Evolutionary conservation across 2,888 invertebrate genomes (phyloP).

Genomic region (Mythimna loreyi): DNA sequence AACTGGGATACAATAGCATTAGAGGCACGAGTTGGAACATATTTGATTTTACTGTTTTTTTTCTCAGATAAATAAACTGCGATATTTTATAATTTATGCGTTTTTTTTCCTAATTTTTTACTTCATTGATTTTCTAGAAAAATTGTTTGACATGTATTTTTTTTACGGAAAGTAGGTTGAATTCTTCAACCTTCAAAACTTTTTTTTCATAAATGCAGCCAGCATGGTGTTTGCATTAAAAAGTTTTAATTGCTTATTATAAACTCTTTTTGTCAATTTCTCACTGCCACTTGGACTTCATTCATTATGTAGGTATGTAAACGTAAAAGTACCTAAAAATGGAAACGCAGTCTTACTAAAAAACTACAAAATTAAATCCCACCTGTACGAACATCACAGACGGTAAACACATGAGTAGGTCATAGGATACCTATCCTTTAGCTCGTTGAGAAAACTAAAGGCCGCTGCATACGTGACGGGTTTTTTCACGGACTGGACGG

Average conservation of each 20-base stretch:
- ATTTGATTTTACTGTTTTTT: constrained; percentile 7
- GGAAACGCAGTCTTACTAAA: too few relatives aligned
- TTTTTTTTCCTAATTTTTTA: constrained; percentile 41
- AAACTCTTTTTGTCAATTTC: not conserved
- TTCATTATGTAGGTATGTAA: not conserved
- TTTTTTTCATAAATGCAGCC: not conserved
- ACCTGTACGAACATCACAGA: too few relatives aligned
- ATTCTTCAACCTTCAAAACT: not conserved
- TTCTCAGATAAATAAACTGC: not conserved
- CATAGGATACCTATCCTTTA: too few relatives aligned
- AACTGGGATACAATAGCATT: constrained; percentile 72
- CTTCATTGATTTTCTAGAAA: constrained; percentile 29
- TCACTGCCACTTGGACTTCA: not conserved
- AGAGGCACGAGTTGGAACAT: constrained; percentile 72
- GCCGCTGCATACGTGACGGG: too few relatives aligned
- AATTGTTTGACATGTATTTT: constrained; percentile 17
- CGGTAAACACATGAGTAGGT: too few relatives aligned
- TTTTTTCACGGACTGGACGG: too few relatives aligned
- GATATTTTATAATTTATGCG: constrained; percentile 17
- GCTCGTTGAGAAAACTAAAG: too few relatives aligned
- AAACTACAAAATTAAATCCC: too few relatives aligned
- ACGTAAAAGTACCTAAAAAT: too few relatives aligned
- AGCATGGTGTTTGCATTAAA: not conserved
- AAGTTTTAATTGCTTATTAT: not conserved
- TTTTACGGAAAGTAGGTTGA: not conserved